phyloP scores from a whole-genome alignment of 2,888 invertebrate species.

The Clunio marinus region DNA sequence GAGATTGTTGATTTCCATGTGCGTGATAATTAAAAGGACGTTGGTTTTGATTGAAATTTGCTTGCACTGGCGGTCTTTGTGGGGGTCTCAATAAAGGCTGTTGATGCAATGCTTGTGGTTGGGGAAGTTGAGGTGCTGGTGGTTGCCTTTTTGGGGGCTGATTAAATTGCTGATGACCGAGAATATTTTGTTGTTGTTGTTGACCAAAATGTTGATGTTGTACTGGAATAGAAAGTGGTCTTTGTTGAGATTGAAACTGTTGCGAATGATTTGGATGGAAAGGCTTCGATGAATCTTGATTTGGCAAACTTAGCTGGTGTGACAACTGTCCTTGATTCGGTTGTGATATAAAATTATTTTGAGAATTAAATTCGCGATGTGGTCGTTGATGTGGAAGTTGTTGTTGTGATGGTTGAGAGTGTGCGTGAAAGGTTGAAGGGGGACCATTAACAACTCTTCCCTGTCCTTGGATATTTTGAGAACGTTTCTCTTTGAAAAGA shows the following conservation, averaged over 20 bases:
- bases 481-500: slow-evolving; percentile 14
- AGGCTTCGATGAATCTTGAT: slow-evolving; percentile 40
- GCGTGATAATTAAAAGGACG: slow-evolving; percentile 40
- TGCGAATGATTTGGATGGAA: slow-evolving; percentile 42
- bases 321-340: slow-evolving; percentile 40
- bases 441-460: background rate
- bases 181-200: slow-evolving; percentile 1
- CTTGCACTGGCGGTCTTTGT: slow-evolving; percentile 26
- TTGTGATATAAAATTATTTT: slow-evolving; percentile 21
- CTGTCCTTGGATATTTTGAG: slow-evolving; percentile 16
- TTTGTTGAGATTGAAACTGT: slow-evolving; percentile 42
- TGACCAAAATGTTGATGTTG: slow-evolving; percentile 20
- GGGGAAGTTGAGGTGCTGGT: slow-evolving; percentile 39
- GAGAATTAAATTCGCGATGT: slow-evolving; percentile 18
- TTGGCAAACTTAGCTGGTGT: slow-evolving; percentile 40
- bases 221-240: slow-evolving; percentile 7
- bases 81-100: slow-evolving; percentile 38
- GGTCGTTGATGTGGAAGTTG: slow-evolving; percentile 27
- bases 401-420: slow-evolving; percentile 39
- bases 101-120: slow-evolving; percentile 27
- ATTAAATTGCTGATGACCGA: slow-evolving; percentile 26
- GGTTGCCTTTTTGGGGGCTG: slow-evolving; percentile 37
- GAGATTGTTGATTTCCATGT: slow-evolving; percentile 39
- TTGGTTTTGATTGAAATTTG: slow-evolving; percentile 38
- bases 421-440: slow-evolving; percentile 13